phyloP scores from a whole-genome alignment of 2,113 vertebrate species.

The Neopipo cinnamomea region DNA sequence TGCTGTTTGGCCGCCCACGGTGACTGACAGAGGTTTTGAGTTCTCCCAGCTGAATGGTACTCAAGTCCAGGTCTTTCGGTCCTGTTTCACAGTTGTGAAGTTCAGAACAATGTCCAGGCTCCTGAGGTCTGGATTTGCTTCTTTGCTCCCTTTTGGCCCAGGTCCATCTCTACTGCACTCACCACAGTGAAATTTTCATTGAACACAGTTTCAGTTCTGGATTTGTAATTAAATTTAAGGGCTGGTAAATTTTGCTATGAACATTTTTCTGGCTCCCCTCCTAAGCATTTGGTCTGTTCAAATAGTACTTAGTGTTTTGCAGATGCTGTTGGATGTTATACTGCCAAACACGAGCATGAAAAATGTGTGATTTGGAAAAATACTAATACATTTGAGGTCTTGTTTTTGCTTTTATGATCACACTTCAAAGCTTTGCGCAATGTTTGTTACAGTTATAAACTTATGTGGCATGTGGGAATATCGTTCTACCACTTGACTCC shows the following conservation, averaged over 20 bases:
- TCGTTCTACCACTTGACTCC: neutral
- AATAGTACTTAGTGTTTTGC: constrained; percentile 30
- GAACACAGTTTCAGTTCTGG: constrained; percentile 19
- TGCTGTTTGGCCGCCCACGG: neutral
- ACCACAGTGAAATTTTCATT: neutral
- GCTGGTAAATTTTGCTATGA: constrained; percentile 35
- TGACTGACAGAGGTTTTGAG: neutral
- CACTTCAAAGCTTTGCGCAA: neutral
- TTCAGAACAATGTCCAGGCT: neutral
- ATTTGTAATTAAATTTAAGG: constrained; percentile 45
- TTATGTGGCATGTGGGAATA: neutral
- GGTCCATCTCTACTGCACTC: neutral
- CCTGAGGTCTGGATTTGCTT: neutral
- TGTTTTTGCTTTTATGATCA: neutral
- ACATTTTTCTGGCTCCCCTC: constrained; percentile 32
- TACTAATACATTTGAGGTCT: neutral
- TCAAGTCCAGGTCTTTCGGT: neutral
- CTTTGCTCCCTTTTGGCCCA: neutral
- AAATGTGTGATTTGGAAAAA: neutral
- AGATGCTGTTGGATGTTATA: constrained; percentile 5
- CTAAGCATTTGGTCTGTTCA: constrained; percentile 36
- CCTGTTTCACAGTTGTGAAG: neutral
- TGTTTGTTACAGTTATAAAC: neutral
- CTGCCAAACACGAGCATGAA: neutral
- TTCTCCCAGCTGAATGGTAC: neutral